Evolutionary conservation across 2,888 invertebrate species (phyloP).

Genomic region (Drosophila borborema): DNA sequence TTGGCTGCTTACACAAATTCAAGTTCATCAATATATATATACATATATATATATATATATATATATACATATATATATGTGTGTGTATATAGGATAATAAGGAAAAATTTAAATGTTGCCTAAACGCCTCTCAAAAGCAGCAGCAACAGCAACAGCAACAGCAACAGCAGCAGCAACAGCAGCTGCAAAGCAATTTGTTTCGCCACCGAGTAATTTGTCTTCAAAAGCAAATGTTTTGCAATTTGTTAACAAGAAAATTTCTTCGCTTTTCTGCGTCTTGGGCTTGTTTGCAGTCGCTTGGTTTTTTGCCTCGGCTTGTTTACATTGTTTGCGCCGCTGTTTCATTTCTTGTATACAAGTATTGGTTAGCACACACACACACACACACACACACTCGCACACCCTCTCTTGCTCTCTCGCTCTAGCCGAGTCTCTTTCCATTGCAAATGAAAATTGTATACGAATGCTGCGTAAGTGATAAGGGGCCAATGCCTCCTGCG

Average conservation of each 20-base stretch:
- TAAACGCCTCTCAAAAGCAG: conserved; percentile 27
- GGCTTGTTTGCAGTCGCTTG: conserved; percentile 66
- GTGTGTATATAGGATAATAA: not conserved
- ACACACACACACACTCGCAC: not conserved
- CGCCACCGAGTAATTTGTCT: conserved; percentile 79
- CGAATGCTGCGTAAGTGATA: conserved; percentile 73
- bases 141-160: conserved; percentile 22
- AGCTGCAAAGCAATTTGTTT: conserved; percentile 78
- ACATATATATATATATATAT: not conserved
- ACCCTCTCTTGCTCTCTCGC: not conserved
- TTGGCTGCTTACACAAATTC: conserved; percentile 34
- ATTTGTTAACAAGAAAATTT: conserved; percentile 81
- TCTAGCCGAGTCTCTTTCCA: conserved; percentile 14
- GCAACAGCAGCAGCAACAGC: conserved; percentile 32
- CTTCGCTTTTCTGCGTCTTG: conserved; percentile 61
- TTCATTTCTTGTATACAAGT: conserved; percentile 45
- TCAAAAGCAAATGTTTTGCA: conserved; percentile 80
- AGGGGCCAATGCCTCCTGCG: conserved; percentile 46
- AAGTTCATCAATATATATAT: conserved; percentile 47
- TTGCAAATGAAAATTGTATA: conserved; percentile 72
- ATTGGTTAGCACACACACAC: conserved; percentile 27
- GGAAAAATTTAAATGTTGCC: conserved; percentile 45
- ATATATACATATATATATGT: conserved; percentile 9
- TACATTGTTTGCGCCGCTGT: conserved; percentile 64
- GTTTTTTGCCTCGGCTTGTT: conserved; percentile 62